Conservation (phyloP, 2,888 invertebrate genomes). For the Unio delphinus region DNA sequence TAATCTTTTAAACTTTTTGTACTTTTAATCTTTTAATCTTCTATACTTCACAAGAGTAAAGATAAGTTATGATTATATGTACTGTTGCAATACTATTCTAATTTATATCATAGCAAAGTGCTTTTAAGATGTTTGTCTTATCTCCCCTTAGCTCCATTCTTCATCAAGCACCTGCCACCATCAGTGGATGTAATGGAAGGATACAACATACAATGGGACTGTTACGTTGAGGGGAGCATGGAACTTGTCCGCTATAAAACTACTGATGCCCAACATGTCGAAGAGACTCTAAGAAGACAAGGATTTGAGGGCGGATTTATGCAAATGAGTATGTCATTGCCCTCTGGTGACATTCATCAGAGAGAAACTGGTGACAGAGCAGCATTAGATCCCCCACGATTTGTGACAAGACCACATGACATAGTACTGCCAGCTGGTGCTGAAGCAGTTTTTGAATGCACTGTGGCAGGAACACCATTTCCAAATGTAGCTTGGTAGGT, state of each 20-base stretch:
- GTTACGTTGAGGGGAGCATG: constrained; percentile 82
- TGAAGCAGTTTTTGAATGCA: constrained; percentile 58
- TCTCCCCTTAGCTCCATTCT: constrained; percentile 59
- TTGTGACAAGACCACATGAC: constrained; percentile 41
- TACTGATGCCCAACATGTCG: constrained; percentile 39
- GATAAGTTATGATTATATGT: too few species aligned
- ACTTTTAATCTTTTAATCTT: too few species aligned
- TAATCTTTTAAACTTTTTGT: too few species aligned
- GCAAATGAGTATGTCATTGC: constrained; percentile 33
- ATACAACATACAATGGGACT: constrained; percentile 71
- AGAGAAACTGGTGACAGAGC: constrained; percentile 9
- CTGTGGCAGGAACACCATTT: constrained; percentile 52
- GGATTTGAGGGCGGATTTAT: constrained; percentile 58
- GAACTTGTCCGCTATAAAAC: constrained; percentile 53
- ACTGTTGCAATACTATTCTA: too few species aligned
- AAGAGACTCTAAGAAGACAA: constrained; percentile 42
- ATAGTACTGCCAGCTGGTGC: constrained; percentile 52
- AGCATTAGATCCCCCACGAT: constrained; percentile 26
- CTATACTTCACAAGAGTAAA: too few species aligned
- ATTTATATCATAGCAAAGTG: neutral
- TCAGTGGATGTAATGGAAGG: constrained; percentile 65
- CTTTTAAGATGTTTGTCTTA: neutral
- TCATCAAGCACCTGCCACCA: constrained; percentile 61
- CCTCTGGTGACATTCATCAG: constrained; percentile 8
- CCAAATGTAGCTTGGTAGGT: constrained; percentile 66